Evolutionary conservation across 2,113 vertebrate genomes (phyloP).

Genomic region (Psittacus erithacus): DNA sequence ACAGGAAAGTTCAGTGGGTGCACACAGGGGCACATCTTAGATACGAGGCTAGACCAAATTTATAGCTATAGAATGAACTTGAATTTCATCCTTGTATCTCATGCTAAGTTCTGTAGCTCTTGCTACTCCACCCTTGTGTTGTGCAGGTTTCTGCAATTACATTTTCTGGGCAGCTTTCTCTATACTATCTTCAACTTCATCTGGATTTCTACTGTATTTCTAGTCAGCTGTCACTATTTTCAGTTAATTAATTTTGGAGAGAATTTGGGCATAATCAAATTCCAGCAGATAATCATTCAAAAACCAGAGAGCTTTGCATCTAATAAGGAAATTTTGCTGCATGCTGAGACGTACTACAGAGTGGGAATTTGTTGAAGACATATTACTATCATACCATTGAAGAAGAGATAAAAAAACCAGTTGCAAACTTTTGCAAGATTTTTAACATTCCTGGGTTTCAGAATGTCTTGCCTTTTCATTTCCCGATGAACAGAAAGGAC

Average conservation of each 20-base stretch:
- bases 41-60: not conserved
- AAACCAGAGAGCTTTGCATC: not conserved
- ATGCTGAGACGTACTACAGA: not conserved
- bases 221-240: not conserved
- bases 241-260: not conserved
- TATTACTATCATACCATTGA: not conserved
- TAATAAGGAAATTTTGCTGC: not conserved
- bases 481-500: not conserved
- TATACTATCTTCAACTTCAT: not conserved
- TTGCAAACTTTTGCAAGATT: not conserved
- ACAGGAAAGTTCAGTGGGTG: not conserved
- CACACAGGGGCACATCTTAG: not conserved
- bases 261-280: not conserved
- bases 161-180: not conserved
- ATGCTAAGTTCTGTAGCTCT: not conserved
- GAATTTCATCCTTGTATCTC: not conserved
- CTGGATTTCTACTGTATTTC: not conserved
- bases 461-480: not conserved
- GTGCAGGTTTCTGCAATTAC: not conserved
- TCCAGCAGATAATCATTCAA: not conserved
- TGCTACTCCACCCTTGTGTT: not conserved
- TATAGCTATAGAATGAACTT: not conserved
- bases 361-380: not conserved
- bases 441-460: not conserved
- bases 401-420: not conserved